These are phyloP conservation scores for Osmoderma eremita DNA, from an alignment of 2,888 invertebrate species.

Conservation along the genomic window DNA sequence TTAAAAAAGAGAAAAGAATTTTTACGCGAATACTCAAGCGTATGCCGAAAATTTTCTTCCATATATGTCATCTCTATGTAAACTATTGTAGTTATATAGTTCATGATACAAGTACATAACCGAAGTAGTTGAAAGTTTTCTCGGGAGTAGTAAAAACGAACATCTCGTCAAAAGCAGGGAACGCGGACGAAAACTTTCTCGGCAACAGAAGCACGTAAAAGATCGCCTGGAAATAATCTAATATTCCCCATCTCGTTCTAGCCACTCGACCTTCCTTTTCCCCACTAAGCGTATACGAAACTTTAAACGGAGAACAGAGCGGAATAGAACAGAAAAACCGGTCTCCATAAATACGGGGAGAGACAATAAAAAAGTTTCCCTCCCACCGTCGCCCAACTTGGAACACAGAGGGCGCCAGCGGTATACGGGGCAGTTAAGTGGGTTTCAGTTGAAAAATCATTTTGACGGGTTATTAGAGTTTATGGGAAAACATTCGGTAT, in stretches of 20 bases:
- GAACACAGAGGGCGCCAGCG: neutral
- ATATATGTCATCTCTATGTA: too few species aligned
- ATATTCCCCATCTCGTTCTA: neutral
- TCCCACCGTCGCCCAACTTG: neutral
- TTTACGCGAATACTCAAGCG: too few species aligned
- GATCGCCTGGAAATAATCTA: constrained; percentile 14
- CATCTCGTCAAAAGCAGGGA: neutral
- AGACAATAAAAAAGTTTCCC: constrained; percentile 20
- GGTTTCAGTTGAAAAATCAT: constrained; percentile 18
- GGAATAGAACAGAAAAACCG: neutral
- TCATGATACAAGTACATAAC: too few species aligned
- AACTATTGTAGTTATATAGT: too few species aligned
- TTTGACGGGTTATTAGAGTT: constrained; percentile 17
- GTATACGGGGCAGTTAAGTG: neutral
- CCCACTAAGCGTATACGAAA: neutral
- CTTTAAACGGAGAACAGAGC: constrained; percentile 1
- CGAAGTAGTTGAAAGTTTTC: too few species aligned
- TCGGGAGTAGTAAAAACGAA: too few species aligned
- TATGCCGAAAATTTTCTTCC: too few species aligned
- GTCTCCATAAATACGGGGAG: constrained; percentile 10
- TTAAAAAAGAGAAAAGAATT: too few species aligned
- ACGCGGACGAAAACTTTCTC: constrained; percentile 5
- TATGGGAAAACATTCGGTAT: constrained; percentile 17
- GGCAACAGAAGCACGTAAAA: constrained; percentile 6
- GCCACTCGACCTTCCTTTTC: neutral